Conservation (phyloP, 2,113 vertebrate genomes). For the Sapajus apella region DNA sequence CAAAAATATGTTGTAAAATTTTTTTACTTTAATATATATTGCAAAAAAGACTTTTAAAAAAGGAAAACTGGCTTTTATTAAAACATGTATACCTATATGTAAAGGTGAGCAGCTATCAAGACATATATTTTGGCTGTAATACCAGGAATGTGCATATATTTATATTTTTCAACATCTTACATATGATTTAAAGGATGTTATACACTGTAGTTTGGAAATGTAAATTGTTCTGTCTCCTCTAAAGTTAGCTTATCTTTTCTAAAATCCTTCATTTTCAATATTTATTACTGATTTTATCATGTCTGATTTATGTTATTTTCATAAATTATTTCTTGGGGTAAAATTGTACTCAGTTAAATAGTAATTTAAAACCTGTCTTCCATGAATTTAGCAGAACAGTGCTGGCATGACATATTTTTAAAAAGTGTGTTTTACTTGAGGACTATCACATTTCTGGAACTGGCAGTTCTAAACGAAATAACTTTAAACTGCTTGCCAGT, state of each 20-base stretch:
- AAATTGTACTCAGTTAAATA: conserved; percentile 59
- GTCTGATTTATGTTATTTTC: conserved; percentile 73
- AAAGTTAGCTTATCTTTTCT: conserved; percentile 64
- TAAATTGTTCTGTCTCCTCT: conserved; percentile 58
- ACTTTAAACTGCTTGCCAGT: conserved; percentile 56
- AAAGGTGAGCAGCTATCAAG: conserved; percentile 1
- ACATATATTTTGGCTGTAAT: conserved; percentile 41
- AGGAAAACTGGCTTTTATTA: not conserved
- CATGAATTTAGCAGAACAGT: conserved; percentile 27
- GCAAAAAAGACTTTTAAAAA: not conserved
- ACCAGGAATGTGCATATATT: conserved; percentile 27
- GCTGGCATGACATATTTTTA: conserved; percentile 48
- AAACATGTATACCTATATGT: not conserved
- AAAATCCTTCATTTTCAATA: conserved; percentile 61
- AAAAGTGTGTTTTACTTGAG: conserved; percentile 66
- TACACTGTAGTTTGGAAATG: conserved; percentile 37
- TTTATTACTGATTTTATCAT: conserved; percentile 68
- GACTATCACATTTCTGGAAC: conserved; percentile 57
- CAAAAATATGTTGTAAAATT: not conserved
- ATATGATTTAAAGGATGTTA: conserved; percentile 65
- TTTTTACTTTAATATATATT: conserved; percentile 39
- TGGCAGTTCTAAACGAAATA: conserved; percentile 63
- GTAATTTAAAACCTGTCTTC: conserved; percentile 67
- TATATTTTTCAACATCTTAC: conserved; percentile 58
- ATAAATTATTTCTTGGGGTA: conserved; percentile 63